phyloP scores from a whole-genome alignment of 2,888 invertebrate species.

The Chrysomela aeneicollis region DNA sequence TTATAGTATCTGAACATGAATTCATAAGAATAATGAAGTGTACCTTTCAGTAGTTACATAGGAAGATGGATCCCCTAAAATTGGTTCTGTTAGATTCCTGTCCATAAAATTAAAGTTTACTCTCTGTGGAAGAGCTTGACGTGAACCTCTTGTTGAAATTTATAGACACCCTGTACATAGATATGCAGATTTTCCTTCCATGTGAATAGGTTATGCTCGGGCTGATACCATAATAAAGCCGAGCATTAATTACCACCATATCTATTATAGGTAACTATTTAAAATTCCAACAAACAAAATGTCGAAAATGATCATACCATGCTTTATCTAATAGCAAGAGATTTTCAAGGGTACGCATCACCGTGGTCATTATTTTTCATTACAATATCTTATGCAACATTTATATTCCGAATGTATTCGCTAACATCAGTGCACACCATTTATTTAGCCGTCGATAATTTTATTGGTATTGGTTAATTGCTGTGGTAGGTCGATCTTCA shows the following conservation, averaged over 20 bases:
- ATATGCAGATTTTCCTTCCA: background rate
- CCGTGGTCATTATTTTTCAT: slow-evolving; percentile 35
- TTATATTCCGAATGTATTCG: slow-evolving; percentile 32
- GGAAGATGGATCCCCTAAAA: no score
- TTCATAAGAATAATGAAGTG: no score
- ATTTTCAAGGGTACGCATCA: slow-evolving; percentile 38
- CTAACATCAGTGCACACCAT: slow-evolving; percentile 30
- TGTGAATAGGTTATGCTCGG: background rate
- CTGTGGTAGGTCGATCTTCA: slow-evolving; percentile 13
- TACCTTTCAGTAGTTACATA: no score
- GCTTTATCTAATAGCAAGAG: slow-evolving; percentile 33
- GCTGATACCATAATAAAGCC: background rate
- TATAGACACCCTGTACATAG: no score
- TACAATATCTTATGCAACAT: slow-evolving; percentile 41
- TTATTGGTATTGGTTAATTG: slow-evolving; percentile 22
- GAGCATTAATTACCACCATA: background rate
- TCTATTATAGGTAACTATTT: slow-evolving; percentile 6
- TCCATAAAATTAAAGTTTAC: no score
- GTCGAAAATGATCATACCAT: slow-evolving; percentile 18
- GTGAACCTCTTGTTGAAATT: no score
- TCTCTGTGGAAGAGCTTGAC: no score
- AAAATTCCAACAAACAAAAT: slow-evolving; percentile 28
- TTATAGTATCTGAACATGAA: no score
- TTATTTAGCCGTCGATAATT: slow-evolving; percentile 22
- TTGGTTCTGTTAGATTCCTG: no score